Evolutionary conservation across 2,888 invertebrate species (phyloP).

Genomic region (Venustoraphidia nigricollis): DNA sequence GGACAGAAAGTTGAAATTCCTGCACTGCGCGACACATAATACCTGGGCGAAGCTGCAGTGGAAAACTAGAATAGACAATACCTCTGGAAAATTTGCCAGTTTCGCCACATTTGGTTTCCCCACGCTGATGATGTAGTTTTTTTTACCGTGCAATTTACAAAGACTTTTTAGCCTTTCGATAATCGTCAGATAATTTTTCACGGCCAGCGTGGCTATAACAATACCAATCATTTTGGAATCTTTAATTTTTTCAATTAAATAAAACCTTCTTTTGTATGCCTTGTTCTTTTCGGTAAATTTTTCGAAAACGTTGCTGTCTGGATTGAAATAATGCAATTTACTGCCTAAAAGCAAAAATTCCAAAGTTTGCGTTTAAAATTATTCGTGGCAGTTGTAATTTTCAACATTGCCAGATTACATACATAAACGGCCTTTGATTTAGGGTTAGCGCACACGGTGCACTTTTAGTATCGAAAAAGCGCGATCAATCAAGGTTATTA

Average conservation of each 20-base stretch:
- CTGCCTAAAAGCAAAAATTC: constrained; percentile 28
- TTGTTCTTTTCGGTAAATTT: constrained; percentile 28
- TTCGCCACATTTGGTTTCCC: constrained; percentile 92
- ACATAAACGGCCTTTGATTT: too few relatives aligned
- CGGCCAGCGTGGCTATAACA: constrained; percentile 79
- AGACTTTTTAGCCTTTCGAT: constrained; percentile 59
- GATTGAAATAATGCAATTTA: constrained; percentile 41
- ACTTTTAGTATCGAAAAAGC: too few relatives aligned
- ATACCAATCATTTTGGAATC: constrained; percentile 80
- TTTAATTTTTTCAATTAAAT: constrained; percentile 77
- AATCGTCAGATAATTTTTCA: constrained; percentile 59
- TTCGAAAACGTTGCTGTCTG: constrained; percentile 21
- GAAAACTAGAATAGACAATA: too few relatives aligned
- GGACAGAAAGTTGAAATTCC: too few relatives aligned
- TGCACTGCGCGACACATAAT: too few relatives aligned
- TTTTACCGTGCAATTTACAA: constrained; percentile 62
- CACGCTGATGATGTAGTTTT: constrained; percentile 80
- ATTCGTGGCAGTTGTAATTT: background rate
- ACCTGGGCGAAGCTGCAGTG: background rate
- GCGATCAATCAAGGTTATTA: too few relatives aligned
- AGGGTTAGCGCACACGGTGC: too few relatives aligned
- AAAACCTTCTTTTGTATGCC: constrained; percentile 66
- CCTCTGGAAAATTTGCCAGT: constrained; percentile 86
- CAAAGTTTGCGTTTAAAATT: constrained; percentile 3
- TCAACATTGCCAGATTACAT: too few relatives aligned